Evolutionary conservation across 2,888 invertebrate species (phyloP).

Genomic region (Saturnia japonica): DNA sequence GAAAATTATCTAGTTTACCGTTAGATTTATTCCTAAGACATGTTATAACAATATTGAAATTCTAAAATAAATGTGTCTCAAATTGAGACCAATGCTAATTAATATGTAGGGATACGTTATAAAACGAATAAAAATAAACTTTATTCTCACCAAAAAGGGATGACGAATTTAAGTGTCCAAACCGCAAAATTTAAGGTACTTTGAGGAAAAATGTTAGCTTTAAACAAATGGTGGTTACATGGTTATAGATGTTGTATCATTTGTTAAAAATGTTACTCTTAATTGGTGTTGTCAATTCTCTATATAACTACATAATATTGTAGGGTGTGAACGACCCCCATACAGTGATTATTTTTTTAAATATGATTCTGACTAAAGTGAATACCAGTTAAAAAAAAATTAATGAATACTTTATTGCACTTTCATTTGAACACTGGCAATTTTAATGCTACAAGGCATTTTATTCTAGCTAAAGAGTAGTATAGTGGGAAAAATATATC

Average conservation of each 20-base stretch:
- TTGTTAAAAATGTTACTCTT: background rate
- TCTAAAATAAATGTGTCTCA: background rate
- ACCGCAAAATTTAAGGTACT: constrained; percentile 5
- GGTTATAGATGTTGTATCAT: background rate
- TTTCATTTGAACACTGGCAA: no score
- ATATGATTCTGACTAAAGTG: no score
- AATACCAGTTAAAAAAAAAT: no score
- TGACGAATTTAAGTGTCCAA: background rate
- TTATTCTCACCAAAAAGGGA: constrained; percentile 1
- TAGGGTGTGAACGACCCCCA: background rate
- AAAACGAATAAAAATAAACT: background rate
- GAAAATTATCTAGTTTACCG: background rate
- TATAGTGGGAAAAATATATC: no score
- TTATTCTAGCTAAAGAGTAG: no score
- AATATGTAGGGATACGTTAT: no score
- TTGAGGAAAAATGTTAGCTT: constrained; percentile 3
- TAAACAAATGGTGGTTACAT: background rate
- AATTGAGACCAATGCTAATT: background rate
- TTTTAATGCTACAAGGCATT: no score
- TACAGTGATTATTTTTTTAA: no score
- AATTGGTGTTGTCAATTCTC: background rate
- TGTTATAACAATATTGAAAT: background rate
- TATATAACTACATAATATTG: background rate
- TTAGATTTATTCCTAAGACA: background rate
- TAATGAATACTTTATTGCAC: no score